Evolutionary conservation across 1,140 invertebrate species (phyloP), one percentile per base, ranked within the genome.

Genomic region (Rhynchophorus ferrugineus): DNA sequence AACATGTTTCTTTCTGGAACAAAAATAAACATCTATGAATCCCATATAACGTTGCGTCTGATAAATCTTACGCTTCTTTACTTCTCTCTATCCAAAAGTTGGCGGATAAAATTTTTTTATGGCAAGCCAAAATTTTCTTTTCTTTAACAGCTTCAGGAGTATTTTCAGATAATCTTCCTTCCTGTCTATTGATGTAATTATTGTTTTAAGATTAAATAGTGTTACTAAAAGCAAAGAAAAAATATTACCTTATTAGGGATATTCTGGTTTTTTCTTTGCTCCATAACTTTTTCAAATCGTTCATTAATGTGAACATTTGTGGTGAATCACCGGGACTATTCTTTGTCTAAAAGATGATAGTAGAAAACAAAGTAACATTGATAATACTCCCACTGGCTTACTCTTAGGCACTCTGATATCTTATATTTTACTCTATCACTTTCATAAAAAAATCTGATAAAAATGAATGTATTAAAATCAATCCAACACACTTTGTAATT

Each of bases 361-460:
- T 13, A 14, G 19, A 48, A 50, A 46, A 41, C 19, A 44, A 14
- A 43, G 6, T 21, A 7, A 9, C 11, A n/a, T 9, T 21, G 16
- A 22, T 36, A 8, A 18, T 18, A 22, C 8, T 18, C 18, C 24
- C 13, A n/a, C 29, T 35, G 14, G 37, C 54, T 49, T 55, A 58
- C 52, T 49, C 44, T 43, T 29, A 57, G 38, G 52, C 35, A 52
- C 38, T 61, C 44, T 37, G 48, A 16, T 43, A 57, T 44, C 42
- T 54, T 60, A 9, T 43, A 48, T 35, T 59, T 54, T 5, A 60
- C 60, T 24, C 54, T 54, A 13, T 57, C 49, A 37, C 59, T 60
- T 55, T 61, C 58, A 58, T 58, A 62, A 52, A 64, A 64, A 47
- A 57, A 58, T 44, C 58, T 56, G 44, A 62, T 61, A 48, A 64